Percentiles rank a stretch among this genome's conserved stretches.
These are phyloP conservation scores for Peucedramus taeniatus DNA, from an alignment of 2,113 vertebrate genomes.

Conservation along the genomic window DNA sequence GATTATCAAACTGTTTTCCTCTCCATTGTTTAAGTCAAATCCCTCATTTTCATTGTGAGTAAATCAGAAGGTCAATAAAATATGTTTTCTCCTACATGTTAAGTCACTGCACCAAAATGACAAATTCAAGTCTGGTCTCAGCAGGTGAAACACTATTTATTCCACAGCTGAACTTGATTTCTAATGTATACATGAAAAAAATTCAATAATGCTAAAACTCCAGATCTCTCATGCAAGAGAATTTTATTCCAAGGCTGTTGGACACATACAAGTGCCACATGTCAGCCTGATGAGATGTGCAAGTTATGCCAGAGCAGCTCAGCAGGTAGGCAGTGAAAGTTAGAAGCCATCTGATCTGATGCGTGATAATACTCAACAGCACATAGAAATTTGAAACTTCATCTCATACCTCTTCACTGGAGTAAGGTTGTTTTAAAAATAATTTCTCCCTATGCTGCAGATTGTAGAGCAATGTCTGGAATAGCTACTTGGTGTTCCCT, in stretches of 20 bases:
- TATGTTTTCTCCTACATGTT: neutral
- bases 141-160: neutral
- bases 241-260: neutral
- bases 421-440: neutral
- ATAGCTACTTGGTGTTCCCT: neutral
- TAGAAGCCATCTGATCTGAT: conserved; percentile 7
- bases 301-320: conserved; percentile 27
- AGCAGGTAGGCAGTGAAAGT: conserved; percentile 3
- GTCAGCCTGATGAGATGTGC: neutral
- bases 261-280: neutral
- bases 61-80: neutral
- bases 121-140: neutral
- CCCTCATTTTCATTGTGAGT: neutral
- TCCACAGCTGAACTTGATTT: neutral
- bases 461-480: neutral
- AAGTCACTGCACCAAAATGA: neutral
- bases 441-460: neutral
- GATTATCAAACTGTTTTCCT: neutral
- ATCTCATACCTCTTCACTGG: neutral
- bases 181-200: neutral
- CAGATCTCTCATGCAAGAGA: neutral
- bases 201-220: neutral
- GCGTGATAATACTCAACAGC: neutral
- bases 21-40: neutral
- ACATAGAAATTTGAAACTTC: neutral